Base-by-base conservation (phyloP, 1,140 invertebrate species). In the Cylas formicarius region DNA sequence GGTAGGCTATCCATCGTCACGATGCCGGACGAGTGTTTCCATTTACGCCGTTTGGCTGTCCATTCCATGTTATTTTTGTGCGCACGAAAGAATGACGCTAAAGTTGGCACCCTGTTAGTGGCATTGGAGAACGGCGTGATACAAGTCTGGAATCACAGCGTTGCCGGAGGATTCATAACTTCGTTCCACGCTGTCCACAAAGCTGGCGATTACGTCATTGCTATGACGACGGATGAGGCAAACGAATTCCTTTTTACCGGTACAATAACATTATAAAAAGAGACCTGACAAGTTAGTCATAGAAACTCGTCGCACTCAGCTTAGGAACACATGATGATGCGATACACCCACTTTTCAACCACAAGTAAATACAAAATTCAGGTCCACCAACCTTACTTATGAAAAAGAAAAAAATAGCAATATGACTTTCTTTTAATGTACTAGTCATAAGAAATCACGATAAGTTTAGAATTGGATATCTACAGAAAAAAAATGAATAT, bases 61-160 rank as follows among this genome's bases (percentile, higher is more conserved):
- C 53, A 59, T 24, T 56, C 46, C 20, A 57, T 64, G 53, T 10
- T 61, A 13, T 66, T 66, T 43, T 35, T 66, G 5, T 35, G 50
- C n/a, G 23, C 43, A 2, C 50, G 63, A 42, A 50, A 57, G n/a
- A 62, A 56, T 48, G 39, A 50, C 19, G 53, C 57, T 0, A 23
- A 53, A 4, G 43, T 50, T 64, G 72, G 78, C n/a, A 80, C 76
- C 11, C 57, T 84, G 3, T 57, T 84, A 29, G 66, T 83, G 1
- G 69, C 78, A 0, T 54, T 84, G 27, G 78, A 82, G 56, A 81
- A 79, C 29, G 82, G 82, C 0, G 58, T 69, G 8, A 67, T 84
- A 29, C 81, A 84, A 67, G 69, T 77, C 1, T 86, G 82, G 78
- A 82, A 79, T 7, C 80, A 83, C 60, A 78, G 84, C 57, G 67